A percentile compares a stretch with the other conserved stretches of the same genome.
Conservation (phyloP, 2,113 vertebrate species). For the Vulpes ferrilata region DNA sequence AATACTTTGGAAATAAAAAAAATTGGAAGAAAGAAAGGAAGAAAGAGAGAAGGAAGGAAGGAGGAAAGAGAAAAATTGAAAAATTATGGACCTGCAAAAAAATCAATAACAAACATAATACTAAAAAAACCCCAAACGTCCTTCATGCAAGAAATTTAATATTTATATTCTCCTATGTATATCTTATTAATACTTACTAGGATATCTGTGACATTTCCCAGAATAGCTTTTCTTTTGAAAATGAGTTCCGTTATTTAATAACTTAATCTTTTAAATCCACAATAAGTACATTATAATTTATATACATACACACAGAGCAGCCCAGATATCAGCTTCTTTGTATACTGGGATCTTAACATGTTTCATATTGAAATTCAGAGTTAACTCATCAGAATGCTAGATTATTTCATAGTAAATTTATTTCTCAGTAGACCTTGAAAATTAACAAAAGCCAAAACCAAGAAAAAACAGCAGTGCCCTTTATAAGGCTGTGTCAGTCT, state of each 20-base stretch:
- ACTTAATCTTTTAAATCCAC: not conserved
- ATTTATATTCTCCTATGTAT: not conserved
- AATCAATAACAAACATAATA: not conserved
- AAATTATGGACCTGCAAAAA: not conserved
- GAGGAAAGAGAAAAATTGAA: not conserved
- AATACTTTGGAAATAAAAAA: constrained; percentile 1
- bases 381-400: not conserved
- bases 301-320: not conserved
- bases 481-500: not conserved
- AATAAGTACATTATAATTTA: not conserved
- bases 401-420: not conserved
- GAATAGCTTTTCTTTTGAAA: not conserved
- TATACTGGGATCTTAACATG: not conserved
- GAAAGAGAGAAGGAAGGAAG: not conserved
- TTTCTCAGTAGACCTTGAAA: not conserved
- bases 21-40: not conserved
- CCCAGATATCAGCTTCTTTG: not conserved
- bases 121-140: not conserved
- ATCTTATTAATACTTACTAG: not conserved
- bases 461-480: not conserved
- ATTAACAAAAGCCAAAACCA: not conserved
- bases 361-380: constrained; percentile 37
- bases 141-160: not conserved
- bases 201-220: not conserved
- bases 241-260: not conserved